These are phyloP conservation scores for Tineola bisselliella DNA, from an alignment of 2,888 invertebrate genomes.

Conservation along the genomic window DNA sequence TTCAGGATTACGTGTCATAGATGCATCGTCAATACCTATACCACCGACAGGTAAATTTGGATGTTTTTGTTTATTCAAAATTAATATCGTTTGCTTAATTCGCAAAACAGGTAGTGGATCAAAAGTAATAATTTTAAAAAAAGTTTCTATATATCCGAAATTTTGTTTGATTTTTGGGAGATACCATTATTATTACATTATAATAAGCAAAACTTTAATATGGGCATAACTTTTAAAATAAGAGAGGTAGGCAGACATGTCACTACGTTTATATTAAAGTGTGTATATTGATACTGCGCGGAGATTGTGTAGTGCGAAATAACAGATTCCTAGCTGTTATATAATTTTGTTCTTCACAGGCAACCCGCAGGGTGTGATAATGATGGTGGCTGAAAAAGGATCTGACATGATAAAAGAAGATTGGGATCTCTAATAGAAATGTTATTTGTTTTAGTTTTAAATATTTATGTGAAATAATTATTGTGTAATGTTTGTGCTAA, in stretches of 20 bases:
- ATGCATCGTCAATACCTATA: constrained; percentile 65
- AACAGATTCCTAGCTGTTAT: neutral
- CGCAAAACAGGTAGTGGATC: no score
- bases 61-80: no score
- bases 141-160: no score
- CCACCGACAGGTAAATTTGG: constrained; percentile 36
- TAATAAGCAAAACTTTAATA: no score
- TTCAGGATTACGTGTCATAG: constrained; percentile 54
- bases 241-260: no score
- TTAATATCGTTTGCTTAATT: no score
- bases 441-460: constrained; percentile 1
- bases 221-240: no score
- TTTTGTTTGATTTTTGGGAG: no score
- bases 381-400: constrained; percentile 66
- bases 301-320: neutral
- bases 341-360: constrained; percentile 23
- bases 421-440: constrained; percentile 24
- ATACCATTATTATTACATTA: no score
- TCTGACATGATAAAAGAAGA: constrained; percentile 46
- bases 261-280: no score
- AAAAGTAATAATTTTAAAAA: no score
- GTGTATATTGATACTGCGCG: neutral
- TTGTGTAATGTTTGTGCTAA: neutral
- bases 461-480: neutral
- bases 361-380: constrained; percentile 65